These are phyloP conservation scores for Pseudopleuronectes americanus DNA, from an alignment of 2,797 vertebrate genomes.

Conservation along the genomic window DNA sequence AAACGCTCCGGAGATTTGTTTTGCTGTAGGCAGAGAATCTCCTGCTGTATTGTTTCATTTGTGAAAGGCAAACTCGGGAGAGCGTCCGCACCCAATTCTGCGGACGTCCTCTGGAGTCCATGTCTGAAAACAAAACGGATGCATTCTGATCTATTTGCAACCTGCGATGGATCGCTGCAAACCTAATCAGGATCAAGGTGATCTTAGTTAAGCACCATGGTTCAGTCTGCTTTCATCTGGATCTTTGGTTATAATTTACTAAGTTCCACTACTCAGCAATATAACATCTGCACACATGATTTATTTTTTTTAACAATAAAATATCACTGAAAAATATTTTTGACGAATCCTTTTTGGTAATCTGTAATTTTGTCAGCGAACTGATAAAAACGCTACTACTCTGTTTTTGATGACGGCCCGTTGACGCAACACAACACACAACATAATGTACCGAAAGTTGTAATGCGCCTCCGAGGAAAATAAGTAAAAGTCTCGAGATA, in stretches of 20 bases:
- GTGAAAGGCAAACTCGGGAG: too few relatives aligned
- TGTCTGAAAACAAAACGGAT: background rate
- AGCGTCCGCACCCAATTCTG: too few relatives aligned
- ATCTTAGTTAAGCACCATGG: slow-evolving; percentile 34
- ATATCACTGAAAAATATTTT: slow-evolving; percentile 14
- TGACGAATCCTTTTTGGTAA: slow-evolving; percentile 22
- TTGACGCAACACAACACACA: slow-evolving; percentile 28
- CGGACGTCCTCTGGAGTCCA: too few relatives aligned
- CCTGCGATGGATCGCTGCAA: background rate
- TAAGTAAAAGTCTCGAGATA: background rate
- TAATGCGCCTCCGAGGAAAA: slow-evolving; percentile 41
- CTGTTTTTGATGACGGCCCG: slow-evolving; percentile 26
- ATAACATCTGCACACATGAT: slow-evolving; percentile 9
- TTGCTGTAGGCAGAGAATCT: too few relatives aligned
- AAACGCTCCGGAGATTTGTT: too few relatives aligned
- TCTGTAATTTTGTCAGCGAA: slow-evolving; percentile 28
- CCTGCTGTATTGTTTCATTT: too few relatives aligned
- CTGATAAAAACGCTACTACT: slow-evolving; percentile 45
- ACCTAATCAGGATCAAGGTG: background rate
- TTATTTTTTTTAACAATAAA: slow-evolving; percentile 16
- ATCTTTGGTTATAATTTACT: slow-evolving; percentile 78
- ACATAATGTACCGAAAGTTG: slow-evolving; percentile 22
- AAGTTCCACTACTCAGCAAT: slow-evolving; percentile 60
- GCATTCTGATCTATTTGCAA: too few relatives aligned
- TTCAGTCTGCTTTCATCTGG: slow-evolving; percentile 38